These are phyloP conservation scores for Leptinotarsa lineolata DNA, from an alignment of 1,140 invertebrate species.

Conservation along the genomic window DNA sequence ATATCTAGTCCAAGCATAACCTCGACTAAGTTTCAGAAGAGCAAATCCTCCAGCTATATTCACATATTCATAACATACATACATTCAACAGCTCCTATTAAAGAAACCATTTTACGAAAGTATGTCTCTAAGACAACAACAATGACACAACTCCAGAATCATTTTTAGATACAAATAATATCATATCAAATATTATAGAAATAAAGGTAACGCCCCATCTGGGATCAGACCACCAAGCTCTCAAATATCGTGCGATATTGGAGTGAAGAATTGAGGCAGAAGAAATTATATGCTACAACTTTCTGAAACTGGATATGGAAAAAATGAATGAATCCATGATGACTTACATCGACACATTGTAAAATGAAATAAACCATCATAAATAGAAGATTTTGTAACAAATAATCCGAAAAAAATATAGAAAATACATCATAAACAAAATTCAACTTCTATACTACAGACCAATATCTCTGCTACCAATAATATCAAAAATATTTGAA, in stretches of 20 bases:
- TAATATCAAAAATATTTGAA: too few species aligned
- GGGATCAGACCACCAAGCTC: conserved; percentile 14
- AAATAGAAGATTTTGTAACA: conserved; percentile 1
- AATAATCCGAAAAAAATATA: background rate
- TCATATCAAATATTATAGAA: conserved; percentile 18
- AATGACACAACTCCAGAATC: conserved; percentile 17
- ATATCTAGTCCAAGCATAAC: background rate
- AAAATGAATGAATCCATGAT: conserved; percentile 10
- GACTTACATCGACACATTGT: background rate
- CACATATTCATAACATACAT: conserved; percentile 21
- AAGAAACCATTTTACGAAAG: conserved; percentile 19
- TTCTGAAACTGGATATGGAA: background rate
- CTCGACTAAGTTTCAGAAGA: background rate
- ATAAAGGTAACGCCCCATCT: conserved; percentile 15
- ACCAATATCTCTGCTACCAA: too few species aligned
- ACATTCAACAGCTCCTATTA: background rate
- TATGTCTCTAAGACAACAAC: conserved; percentile 15
- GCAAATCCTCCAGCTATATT: conserved; percentile 16
- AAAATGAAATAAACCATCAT: conserved; percentile 1
- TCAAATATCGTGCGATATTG: background rate
- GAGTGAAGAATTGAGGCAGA: background rate
- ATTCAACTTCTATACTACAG: background rate
- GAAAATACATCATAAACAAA: background rate
- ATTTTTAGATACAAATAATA: conserved; percentile 12
- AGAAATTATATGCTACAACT: conserved; percentile 4